phyloP scores from a whole-genome alignment of 2,797 vertebrate genomes.

The Anguilla obscura region DNA sequence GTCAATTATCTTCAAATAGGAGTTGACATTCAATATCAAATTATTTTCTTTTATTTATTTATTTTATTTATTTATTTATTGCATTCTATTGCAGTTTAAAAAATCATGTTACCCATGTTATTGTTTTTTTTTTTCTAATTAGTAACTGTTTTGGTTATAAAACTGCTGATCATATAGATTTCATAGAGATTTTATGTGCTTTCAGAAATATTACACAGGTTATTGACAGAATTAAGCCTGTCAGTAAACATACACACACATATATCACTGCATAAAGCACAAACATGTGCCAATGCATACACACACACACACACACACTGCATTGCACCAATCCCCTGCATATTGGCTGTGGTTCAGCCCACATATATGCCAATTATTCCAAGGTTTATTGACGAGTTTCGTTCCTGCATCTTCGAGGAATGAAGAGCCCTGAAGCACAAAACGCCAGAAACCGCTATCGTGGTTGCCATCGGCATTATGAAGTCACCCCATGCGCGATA shows the following conservation, averaged over 20 bases:
- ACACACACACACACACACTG: not conserved
- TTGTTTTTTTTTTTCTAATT: too few relatives aligned
- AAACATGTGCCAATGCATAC: too few relatives aligned
- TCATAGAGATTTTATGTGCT: too few relatives aligned
- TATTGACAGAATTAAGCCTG: too few relatives aligned
- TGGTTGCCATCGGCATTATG: not conserved
- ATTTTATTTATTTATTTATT: not conserved
- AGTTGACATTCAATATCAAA: constrained; percentile 28
- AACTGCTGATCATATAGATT: too few relatives aligned
- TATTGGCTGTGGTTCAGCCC: not conserved
- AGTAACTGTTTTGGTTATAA: too few relatives aligned
- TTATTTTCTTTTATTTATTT: constrained; percentile 4
- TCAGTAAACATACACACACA: too few relatives aligned
- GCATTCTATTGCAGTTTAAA: not conserved
- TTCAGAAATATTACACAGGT: too few relatives aligned
- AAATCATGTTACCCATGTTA: not conserved
- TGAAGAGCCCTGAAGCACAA: not conserved
- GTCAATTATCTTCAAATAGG: constrained; percentile 19
- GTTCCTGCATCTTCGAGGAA: not conserved
- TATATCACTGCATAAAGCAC: too few relatives aligned
- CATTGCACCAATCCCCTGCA: not conserved
- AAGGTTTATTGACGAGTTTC: not conserved
- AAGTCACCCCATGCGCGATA: not conserved
- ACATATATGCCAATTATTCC: not conserved
- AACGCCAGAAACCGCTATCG: too few relatives aligned